Conservation (phyloP, 2,113 vertebrate species). For the Athene noctua region DNA sequence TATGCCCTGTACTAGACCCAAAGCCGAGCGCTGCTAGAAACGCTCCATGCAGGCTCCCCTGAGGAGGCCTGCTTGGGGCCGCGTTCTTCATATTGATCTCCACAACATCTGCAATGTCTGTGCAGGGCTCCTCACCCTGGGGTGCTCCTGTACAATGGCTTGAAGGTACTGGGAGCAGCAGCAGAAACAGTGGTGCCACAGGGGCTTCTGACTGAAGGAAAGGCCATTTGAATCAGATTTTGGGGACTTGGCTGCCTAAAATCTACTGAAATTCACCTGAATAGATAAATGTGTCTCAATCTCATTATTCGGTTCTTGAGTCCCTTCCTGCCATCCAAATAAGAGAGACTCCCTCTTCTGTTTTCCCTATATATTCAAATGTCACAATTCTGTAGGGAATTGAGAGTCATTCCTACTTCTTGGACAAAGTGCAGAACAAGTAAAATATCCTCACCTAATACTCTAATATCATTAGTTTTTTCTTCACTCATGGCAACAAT, state of each 20-base stretch:
- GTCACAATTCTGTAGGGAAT: not conserved
- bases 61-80: not conserved
- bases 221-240: not conserved
- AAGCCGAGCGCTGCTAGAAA: not conserved
- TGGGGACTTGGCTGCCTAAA: not conserved
- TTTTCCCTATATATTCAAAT: not conserved
- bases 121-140: not conserved
- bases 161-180: not conserved
- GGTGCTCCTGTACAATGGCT: not conserved
- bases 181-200: not conserved
- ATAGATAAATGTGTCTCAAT: not conserved
- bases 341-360: not conserved
- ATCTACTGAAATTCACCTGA: not conserved
- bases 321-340: not conserved
- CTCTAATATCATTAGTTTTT: not conserved
- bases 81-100: not conserved
- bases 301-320: not conserved
- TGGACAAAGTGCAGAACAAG: not conserved
- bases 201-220: not conserved
- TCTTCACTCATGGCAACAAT: not conserved
- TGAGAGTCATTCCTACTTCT: not conserved
- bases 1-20: not conserved
- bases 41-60: not conserved
- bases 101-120: not conserved
- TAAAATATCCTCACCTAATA: not conserved